Evolutionary conservation across 2,113 vertebrate species (phyloP).

Genomic region (Hiodon alosoides): DNA sequence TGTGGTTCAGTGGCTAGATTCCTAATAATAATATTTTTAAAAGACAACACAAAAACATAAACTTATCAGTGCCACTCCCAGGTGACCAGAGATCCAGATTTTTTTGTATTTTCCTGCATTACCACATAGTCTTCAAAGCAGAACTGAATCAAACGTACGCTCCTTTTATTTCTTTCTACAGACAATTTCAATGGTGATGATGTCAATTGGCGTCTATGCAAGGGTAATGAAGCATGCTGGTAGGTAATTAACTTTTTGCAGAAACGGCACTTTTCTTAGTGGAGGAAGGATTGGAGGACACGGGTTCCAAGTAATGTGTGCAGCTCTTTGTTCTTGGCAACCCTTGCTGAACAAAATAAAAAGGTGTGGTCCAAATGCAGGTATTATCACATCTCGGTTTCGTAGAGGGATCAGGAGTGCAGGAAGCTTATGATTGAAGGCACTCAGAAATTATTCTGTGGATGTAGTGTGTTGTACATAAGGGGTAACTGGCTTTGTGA

Average conservation of each 20-base stretch:
- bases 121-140: conserved; percentile 1
- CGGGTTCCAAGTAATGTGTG: not conserved
- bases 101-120: not conserved
- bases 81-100: not conserved
- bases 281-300: not conserved
- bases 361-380: no score
- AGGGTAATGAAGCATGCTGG: conserved; percentile 81
- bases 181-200: conserved; percentile 78
- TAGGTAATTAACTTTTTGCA: conserved; percentile 40
- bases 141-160: not conserved
- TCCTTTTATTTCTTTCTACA: conserved; percentile 32
- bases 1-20: no score
- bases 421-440: no score
- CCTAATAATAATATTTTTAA: no score
- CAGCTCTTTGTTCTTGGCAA: not conserved
- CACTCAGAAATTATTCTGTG: no score
- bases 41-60: no score
- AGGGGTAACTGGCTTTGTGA: no score
- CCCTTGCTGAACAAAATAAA: not conserved
- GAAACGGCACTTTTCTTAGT: not conserved
- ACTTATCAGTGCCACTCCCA: no score
- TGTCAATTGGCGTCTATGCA: conserved; percentile 78
- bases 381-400: not conserved
- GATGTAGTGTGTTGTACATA: no score
- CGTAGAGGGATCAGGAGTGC: no score